Evolutionary conservation across 1,140 invertebrate species (phyloP), one percentile per base, ranked within the genome.

Genomic region (Musca vetustissima): DNA sequence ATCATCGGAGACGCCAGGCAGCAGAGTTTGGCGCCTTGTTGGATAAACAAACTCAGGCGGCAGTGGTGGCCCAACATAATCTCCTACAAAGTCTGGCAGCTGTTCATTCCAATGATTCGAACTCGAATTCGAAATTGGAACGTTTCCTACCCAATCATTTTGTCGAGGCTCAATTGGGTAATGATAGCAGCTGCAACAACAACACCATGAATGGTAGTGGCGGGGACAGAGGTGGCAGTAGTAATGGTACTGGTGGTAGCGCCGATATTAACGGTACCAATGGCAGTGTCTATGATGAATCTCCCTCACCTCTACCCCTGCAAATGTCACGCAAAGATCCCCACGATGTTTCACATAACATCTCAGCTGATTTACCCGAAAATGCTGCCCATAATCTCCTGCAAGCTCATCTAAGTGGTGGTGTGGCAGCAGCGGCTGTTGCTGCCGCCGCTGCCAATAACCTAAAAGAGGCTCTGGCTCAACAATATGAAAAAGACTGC

Each of bases 71-170:
- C 13, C 78, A 81, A 67, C 76, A 79, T 43, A 76, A 69, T 64
- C 57, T 79, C 7, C 59, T 80, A 21, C 76, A 80, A 32, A 75
- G 72, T 15, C 76, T 78, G 32, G 72, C 76, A 57, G 57, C 57
- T 1, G 57, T 61, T 13, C 77, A 80, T 69, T 81, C 78, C n/a
- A 80, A 77, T 53, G 76, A 81, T 61, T 81, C 79, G n/a, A 79
- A 79, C 55, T 80, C 78, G 22, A 74, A 73, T 48, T 72, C 76
- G 59, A 80, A 81, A 25, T 59, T 80, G 74, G 79, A 81, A 47
- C 79, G 79, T 15, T 81, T 76, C 50, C 48, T 81, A 68, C 79
- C 79, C 64, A 81, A 81, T 49, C 79, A 81, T 48, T 79, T 81
- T 69, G 79, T 81, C 36, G 79, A 81, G 67, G 70, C 79, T 1